phyloP scores from a whole-genome alignment of 2,888 invertebrate genomes.

The Hofmannophila pseudospretella region DNA sequence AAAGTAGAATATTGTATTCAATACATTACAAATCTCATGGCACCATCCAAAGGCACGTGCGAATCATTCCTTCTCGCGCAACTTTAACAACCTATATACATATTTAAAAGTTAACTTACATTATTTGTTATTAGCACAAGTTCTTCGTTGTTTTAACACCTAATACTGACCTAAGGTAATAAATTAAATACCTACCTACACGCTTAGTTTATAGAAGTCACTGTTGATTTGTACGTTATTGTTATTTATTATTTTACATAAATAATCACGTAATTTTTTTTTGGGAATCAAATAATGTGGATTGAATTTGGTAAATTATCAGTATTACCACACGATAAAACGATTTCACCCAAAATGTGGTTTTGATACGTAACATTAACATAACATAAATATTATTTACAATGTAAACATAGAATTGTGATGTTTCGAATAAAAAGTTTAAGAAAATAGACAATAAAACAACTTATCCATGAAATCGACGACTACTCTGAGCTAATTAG shows the following conservation, averaged over 20 bases:
- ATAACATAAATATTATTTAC: no score
- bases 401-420: no score
- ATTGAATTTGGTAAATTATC: no score
- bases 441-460: no score
- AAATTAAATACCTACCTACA: constrained; percentile 12
- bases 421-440: no score
- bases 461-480: no score
- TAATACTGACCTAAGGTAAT: constrained; percentile 30
- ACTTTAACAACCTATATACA: constrained; percentile 35
- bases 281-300: background rate
- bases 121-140: constrained; percentile 3
- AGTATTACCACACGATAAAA: no score
- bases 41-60: constrained; percentile 65
- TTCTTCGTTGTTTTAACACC: constrained; percentile 4
- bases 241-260: constrained; percentile 10
- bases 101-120: constrained; percentile 7
- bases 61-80: constrained; percentile 39
- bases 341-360: no score
- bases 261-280: constrained; percentile 7
- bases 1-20: constrained; percentile 31
- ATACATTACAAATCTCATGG: constrained; percentile 58
- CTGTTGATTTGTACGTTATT: constrained; percentile 24
- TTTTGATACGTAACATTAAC: no score
- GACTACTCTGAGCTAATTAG: no score
- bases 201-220: constrained; percentile 8